Evolutionary conservation across 2,888 invertebrate genomes (phyloP).

Genomic region (Pristionchus japonicus): DNA sequence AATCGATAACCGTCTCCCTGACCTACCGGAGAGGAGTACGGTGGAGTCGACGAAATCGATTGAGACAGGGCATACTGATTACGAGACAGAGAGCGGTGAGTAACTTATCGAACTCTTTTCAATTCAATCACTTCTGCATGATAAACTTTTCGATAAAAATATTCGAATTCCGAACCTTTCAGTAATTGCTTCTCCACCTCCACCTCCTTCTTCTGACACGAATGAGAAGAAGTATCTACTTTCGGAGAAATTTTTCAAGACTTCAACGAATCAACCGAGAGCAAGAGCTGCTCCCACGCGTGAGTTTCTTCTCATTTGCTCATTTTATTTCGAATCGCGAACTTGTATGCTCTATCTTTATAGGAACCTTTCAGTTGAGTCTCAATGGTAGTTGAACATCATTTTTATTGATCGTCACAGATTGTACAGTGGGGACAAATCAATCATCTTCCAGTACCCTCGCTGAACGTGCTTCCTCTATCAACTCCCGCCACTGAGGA

Average conservation of each 20-base stretch:
- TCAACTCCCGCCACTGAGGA: neutral
- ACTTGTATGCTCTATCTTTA: no score
- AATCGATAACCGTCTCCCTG: constrained; percentile 24
- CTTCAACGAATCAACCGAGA: neutral
- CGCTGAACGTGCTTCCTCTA: neutral
- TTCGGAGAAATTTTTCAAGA: constrained; percentile 24
- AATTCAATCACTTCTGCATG: no score
- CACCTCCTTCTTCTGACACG: neutral
- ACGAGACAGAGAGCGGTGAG: constrained; percentile 28
- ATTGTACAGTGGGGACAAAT: neutral
- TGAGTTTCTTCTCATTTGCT: neutral
- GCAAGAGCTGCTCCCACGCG: constrained; percentile 11
- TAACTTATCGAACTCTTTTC: neutral
- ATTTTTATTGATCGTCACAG: neutral
- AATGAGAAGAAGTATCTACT: constrained; percentile 16
- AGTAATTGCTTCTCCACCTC: constrained; percentile 26
- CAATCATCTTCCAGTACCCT: neutral
- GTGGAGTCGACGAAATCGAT: neutral
- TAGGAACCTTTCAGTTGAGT: no score
- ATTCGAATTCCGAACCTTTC: no score
- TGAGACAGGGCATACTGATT: neutral
- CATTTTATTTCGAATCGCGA: no score
- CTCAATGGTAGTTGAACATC: neutral
- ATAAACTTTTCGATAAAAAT: no score
- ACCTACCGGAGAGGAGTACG: constrained; percentile 18